phyloP scores from a whole-genome alignment of 2,113 vertebrate genomes.

The Nasalis larvatus region DNA sequence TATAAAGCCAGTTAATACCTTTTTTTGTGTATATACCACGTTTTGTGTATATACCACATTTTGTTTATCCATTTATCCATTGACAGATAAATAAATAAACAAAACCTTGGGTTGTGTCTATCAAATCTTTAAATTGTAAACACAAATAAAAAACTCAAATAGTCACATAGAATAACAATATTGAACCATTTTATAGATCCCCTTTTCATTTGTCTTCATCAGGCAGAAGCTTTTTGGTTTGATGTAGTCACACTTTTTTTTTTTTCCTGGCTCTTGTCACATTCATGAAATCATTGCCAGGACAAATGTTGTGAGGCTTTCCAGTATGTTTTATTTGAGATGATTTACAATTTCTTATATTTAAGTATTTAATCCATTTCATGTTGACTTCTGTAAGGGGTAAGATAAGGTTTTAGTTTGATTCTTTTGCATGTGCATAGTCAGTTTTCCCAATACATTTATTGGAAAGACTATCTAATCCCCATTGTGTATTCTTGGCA shows the following conservation, averaged over 20 bases:
- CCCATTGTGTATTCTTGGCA: background rate
- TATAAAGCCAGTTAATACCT: background rate
- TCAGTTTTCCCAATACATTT: background rate
- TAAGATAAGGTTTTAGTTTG: background rate
- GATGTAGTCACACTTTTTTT: background rate
- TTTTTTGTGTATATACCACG: background rate
- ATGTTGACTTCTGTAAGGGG: background rate
- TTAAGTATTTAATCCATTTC: background rate
- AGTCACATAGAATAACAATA: background rate
- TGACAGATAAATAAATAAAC: background rate
- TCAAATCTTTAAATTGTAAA: background rate
- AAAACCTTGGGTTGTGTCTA: background rate
- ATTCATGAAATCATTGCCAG: background rate
- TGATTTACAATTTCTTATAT: background rate
- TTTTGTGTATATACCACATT: background rate
- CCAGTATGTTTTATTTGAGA: background rate
- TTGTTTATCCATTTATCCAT: background rate
- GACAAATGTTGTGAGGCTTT: background rate
- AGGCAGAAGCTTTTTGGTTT: background rate
- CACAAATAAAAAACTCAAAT: background rate
- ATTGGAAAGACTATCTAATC: background rate
- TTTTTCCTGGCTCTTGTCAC: background rate
- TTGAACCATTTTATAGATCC: background rate
- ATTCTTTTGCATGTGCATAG: background rate
- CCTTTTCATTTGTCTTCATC: background rate